These are phyloP conservation scores for Chaetodon trifasciatus DNA, from an alignment of 2,797 vertebrate genomes.

Conservation along the genomic window DNA sequence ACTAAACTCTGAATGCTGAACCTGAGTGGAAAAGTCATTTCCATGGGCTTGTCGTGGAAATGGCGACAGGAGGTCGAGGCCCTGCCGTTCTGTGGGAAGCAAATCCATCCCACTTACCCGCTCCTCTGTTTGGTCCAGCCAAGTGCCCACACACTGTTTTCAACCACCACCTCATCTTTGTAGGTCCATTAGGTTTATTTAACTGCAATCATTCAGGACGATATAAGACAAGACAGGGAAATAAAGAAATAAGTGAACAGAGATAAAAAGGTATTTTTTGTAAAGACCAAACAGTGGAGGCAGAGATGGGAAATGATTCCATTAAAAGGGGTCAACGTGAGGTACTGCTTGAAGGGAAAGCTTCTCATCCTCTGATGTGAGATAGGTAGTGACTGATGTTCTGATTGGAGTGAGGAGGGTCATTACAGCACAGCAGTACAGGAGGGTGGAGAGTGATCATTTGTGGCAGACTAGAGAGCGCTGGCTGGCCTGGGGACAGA, in stretches of 20 bases:
- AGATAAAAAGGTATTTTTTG: neutral
- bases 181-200: conserved; percentile 8
- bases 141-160: conserved; percentile 5
- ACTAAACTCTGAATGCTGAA: neutral
- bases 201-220: neutral
- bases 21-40: neutral
- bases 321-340: conserved; percentile 36
- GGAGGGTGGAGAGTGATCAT: conserved; percentile 38
- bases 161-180: neutral
- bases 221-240: neutral
- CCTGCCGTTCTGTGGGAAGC: neutral
- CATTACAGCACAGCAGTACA: conserved; percentile 40
- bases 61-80: neutral
- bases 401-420: conserved; percentile 53
- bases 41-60: neutral
- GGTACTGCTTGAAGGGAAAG: conserved; percentile 28
- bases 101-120: neutral
- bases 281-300: conserved; percentile 13
- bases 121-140: conserved; percentile 5
- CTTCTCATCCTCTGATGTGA: conserved; percentile 24
- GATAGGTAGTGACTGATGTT: conserved; percentile 50
- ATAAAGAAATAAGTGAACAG: conserved; percentile 2
- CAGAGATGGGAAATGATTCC: conserved; percentile 31
- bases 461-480: conserved; percentile 41
- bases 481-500: conserved; percentile 29